Base-by-base conservation (phyloP, 2,888 invertebrate genomes). In the Teleiodes luculella region DNA sequence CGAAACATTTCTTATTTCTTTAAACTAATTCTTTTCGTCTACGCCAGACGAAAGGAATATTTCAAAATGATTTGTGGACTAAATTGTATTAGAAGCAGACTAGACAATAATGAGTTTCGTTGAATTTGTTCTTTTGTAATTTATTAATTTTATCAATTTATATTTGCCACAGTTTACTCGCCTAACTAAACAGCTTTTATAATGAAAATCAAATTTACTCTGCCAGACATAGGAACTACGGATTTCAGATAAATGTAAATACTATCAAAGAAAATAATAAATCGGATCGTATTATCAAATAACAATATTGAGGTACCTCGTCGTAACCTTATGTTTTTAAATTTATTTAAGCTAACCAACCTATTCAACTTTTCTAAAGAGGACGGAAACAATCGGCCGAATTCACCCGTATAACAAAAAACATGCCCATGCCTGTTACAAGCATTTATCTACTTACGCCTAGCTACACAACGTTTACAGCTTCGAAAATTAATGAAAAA, bases 1-100 rank as follows among this genome's bases (percentile, higher is more conserved):
- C 72, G 72, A 76, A 60, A 75, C 70, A 69, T 66, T 78, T 73
- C n/a, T 52, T 45, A 31, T 57, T 55, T 54, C 41, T 24, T 49
- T 54, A 54, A 55, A 57, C 43, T 50, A 55, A 56, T 52, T 52
- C 24, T n/a, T n/a, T 52, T 48, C 33, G 35, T 5, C 24, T 20
- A 37, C 13, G 20, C 31, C 10, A 13, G 14, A 14, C 14, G 28
- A 49, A 37, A 37, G 24, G 36, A 51, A 52, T 28, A 46, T 36
- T 41, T 46, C 28, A 28, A 14, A 36, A 45, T 43, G 31, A 35
- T 13, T 31, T 49, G 37, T 51, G 11, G 4, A 30, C 30, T 36
- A 24, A 49, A 35, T 41, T 54, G 3, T 35, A 48, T 28, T 16
- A 14, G 41, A 6, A 31, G 13, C 16, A 14, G 45, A 36, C 13